Conservation (phyloP, 2,888 invertebrate genomes). For the Papilio elwesi region DNA sequence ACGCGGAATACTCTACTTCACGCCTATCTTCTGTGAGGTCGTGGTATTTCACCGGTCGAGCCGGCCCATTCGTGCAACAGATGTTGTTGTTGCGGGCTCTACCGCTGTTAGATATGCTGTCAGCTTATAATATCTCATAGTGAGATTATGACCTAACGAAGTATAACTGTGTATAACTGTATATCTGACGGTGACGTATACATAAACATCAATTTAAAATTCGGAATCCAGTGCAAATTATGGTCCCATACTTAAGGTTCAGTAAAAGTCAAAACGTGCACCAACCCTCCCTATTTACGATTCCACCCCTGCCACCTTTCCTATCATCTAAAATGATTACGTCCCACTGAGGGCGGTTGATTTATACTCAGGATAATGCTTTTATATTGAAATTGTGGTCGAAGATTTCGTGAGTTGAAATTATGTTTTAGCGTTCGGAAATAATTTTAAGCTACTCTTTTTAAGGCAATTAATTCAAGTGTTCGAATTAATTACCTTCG, state of each 20-base stretch:
- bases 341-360: conserved; percentile 19
- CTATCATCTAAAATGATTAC: conserved; percentile 36
- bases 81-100: too few relatives aligned
- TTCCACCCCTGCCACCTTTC: conserved; percentile 28
- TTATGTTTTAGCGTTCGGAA: conserved; percentile 13
- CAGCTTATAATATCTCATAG: neutral
- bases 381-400: conserved; percentile 33
- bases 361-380: conserved; percentile 31
- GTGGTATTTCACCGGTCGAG: too few relatives aligned
- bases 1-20: too few relatives aligned
- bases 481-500: too few relatives aligned
- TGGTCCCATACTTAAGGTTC: neutral
- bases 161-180: too few relatives aligned
- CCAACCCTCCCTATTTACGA: conserved; percentile 24
- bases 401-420: conserved; percentile 13
- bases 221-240: neutral
- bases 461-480: neutral
- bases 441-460: conserved; percentile 4
- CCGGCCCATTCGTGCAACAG: too few relatives aligned
- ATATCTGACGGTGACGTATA: neutral
- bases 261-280: conserved; percentile 8
- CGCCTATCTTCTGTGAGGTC: too few relatives aligned
- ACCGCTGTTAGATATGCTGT: too few relatives aligned
- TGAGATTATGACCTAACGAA: neutral
- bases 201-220: neutral